Evolutionary conservation across 2,888 invertebrate genomes (phyloP).

Genomic region (Eupithecia insigniata): DNA sequence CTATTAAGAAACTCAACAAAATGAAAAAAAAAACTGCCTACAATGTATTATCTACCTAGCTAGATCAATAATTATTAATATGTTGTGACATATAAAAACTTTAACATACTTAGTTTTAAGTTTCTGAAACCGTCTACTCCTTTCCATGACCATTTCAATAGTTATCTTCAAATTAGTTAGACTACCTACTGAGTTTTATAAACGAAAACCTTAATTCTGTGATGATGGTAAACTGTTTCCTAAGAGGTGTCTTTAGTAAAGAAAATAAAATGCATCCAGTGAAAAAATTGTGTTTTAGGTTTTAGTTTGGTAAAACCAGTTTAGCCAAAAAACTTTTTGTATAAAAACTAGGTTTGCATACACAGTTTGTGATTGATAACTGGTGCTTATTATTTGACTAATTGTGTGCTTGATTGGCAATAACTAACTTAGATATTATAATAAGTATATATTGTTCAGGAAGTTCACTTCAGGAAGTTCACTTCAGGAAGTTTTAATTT

Average conservation of each 20-base stretch:
- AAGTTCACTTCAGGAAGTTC: neutral
- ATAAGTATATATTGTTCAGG: too few species aligned
- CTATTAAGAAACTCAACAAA: neutral
- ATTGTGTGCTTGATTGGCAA: constrained; percentile 32
- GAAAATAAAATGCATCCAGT: neutral
- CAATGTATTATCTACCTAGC: neutral
- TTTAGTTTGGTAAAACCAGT: constrained; percentile 9
- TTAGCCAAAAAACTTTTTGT: neutral
- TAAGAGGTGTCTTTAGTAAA: neutral
- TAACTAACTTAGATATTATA: constrained; percentile 10
- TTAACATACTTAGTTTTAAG: constrained; percentile 15
- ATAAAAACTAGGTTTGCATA: constrained; percentile 1
- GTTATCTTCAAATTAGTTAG: neutral
- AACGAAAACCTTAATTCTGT: constrained; percentile 1
- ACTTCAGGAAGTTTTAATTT: neutral
- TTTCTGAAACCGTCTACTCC: constrained; percentile 1
- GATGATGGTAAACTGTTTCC: constrained; percentile 17
- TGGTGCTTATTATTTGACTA: constrained; percentile 30
- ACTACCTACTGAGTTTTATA: neutral
- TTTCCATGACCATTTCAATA: constrained; percentile 28
- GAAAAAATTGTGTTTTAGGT: constrained; percentile 5
- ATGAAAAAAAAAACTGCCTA: neutral
- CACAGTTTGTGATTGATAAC: constrained; percentile 17
- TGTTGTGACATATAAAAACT: neutral
- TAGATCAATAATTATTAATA: neutral